These are phyloP conservation scores for Eolophus roseicapilla DNA, from an alignment of 2,113 vertebrate species.

Conservation along the genomic window DNA sequence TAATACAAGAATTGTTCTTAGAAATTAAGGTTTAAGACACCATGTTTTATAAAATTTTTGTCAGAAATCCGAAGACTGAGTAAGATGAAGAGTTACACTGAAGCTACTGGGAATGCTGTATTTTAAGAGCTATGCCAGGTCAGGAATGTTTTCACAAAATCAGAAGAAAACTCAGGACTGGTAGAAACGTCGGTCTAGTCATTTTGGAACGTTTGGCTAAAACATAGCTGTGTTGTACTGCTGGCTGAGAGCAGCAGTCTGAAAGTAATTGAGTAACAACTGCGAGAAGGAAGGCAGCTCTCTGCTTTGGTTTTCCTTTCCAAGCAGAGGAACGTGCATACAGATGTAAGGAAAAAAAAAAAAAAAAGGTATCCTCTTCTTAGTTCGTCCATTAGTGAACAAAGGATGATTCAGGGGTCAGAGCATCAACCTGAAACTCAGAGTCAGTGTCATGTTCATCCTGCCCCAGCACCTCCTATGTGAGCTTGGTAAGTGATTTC, in stretches of 20 bases:
- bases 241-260: neutral
- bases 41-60: neutral
- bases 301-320: neutral
- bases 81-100: neutral
- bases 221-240: neutral
- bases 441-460: neutral
- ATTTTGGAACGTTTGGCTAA: neutral
- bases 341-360: neutral
- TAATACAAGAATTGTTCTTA: neutral
- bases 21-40: neutral
- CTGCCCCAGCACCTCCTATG: neutral
- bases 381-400: neutral
- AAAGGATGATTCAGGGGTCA: neutral
- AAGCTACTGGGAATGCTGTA: neutral
- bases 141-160: neutral
- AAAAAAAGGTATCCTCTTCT: neutral
- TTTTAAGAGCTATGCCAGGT: neutral
- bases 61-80: neutral
- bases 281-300: neutral
- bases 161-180: neutral
- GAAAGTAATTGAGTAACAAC: neutral
- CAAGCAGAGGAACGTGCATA: neutral
- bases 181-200: neutral
- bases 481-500: neutral
- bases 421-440: neutral